Conservation (phyloP, 2,113 vertebrate genomes). For the Lagopus muta region DNA sequence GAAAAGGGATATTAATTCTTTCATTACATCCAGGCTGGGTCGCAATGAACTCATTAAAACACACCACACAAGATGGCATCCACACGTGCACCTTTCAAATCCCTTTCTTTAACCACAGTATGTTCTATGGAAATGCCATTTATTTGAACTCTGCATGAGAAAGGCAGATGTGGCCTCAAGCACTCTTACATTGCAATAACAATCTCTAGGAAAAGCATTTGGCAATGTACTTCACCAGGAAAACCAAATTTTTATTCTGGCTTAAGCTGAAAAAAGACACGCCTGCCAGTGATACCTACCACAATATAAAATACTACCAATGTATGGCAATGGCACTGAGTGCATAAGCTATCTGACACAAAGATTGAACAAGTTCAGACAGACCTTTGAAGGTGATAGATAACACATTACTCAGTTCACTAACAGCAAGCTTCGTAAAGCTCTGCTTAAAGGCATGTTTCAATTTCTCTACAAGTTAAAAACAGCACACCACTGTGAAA, state of each 20-base stretch:
- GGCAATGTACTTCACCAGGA: background rate
- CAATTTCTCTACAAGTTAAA: background rate
- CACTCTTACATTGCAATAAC: background rate
- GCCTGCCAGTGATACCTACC: too few species aligned
- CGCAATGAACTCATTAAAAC: background rate
- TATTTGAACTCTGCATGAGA: background rate
- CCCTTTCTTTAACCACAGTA: background rate
- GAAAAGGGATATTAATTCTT: background rate
- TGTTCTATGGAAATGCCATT: background rate
- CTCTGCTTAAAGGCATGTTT: background rate
- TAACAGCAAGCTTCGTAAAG: background rate
- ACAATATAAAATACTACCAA: background rate
- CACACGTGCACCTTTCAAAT: background rate
- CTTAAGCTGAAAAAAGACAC: background rate
- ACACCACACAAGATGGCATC: background rate
- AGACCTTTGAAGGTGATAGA: background rate
- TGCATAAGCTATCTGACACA: background rate
- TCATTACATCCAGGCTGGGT: background rate
- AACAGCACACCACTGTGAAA: background rate
- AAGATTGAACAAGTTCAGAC: background rate
- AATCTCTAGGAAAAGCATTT: background rate
- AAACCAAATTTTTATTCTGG: background rate
- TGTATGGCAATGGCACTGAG: background rate
- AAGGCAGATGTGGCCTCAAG: background rate
- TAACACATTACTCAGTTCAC: background rate